A percentile compares a stretch with the other conserved stretches of the same genome.
phyloP scores from a whole-genome alignment of 2,797 vertebrate genomes.

The Cygnus olor region DNA sequence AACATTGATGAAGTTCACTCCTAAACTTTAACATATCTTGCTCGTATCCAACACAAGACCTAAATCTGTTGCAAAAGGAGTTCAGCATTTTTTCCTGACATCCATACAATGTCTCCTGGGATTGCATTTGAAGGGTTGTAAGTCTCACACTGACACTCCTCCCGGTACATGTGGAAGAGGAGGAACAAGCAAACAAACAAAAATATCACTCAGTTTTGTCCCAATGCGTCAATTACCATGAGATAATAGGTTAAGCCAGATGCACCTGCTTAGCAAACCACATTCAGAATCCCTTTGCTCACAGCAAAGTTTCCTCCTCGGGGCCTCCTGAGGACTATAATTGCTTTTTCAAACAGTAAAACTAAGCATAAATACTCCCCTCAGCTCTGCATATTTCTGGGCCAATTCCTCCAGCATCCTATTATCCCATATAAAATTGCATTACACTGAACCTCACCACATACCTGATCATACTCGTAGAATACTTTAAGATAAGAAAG shows the following conservation, averaged over 20 bases:
- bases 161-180: neutral
- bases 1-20: neutral
- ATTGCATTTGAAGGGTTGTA: neutral
- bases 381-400: neutral
- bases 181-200: neutral
- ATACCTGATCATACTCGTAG: neutral
- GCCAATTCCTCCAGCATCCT: neutral
- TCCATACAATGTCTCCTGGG: neutral
- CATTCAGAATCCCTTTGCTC: neutral
- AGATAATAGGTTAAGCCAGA: neutral
- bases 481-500: neutral
- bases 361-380: neutral
- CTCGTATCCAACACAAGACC: neutral
- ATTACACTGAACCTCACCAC: neutral
- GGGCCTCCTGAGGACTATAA: neutral
- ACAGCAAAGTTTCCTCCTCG: neutral
- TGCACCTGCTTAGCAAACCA: neutral
- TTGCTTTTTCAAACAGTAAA: neutral
- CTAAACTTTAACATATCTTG: neutral
- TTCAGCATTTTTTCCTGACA: neutral
- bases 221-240: neutral
- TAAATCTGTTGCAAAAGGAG: neutral
- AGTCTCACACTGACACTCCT: neutral
- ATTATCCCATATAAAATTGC: neutral
- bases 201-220: neutral